A percentile compares a stretch with the other conserved stretches of the same genome.
phyloP scores from a whole-genome alignment of 2,797 vertebrate species.

The Peromyscus melanophrys region DNA sequence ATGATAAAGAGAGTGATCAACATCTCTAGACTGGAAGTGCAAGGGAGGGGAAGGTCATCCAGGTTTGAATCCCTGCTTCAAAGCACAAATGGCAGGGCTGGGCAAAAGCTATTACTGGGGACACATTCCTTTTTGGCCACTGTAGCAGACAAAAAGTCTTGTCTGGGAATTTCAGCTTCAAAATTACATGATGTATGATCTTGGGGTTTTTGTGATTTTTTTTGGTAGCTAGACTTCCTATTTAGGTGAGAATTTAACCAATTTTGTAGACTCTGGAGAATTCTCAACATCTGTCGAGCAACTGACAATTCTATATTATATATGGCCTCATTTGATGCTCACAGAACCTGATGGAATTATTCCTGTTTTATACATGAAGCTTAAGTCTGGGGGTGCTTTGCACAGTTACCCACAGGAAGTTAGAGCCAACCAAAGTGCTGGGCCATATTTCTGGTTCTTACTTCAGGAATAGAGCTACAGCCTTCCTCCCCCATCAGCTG shows the following conservation, averaged over 20 bases:
- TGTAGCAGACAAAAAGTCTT: not conserved
- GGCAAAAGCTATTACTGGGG: accelerated
- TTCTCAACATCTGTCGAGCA: not conserved
- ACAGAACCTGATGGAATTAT: not conserved
- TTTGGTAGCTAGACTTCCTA: conserved; percentile 10
- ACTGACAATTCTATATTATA: not conserved
- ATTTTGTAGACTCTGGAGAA: conserved; percentile 38
- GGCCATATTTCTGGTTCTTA: not conserved
- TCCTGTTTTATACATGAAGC: conserved; percentile 5
- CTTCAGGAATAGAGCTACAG: not conserved
- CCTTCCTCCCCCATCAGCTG: not conserved
- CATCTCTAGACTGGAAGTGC: not conserved
- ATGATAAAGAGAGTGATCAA: not conserved
- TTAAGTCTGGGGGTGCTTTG: not conserved
- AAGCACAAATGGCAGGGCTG: not conserved
- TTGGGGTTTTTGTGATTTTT: not conserved
- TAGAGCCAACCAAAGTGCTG: not conserved
- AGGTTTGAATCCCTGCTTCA: not conserved
- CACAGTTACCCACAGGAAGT: not conserved
- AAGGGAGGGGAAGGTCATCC: not conserved
- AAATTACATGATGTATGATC: not conserved
- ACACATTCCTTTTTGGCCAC: not conserved
- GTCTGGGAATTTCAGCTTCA: not conserved
- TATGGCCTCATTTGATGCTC: not conserved
- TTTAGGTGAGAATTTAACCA: conserved; percentile 38